Evolutionary conservation across 2,888 invertebrate species (phyloP).

Genomic region (Arge pagana): DNA sequence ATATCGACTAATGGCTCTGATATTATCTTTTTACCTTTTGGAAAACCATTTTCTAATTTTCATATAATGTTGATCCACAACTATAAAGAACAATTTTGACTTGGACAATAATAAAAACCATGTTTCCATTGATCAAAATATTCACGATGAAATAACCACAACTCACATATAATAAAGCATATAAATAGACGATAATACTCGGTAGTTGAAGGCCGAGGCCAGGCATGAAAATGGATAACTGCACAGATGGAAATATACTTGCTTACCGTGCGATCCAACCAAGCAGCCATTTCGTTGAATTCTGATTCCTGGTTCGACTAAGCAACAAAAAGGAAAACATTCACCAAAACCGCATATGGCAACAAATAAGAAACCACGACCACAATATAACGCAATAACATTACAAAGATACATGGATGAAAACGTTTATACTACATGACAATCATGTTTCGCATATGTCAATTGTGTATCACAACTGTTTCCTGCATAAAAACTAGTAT

Average conservation of each 20-base stretch:
- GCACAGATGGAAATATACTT: slow-evolving; percentile 43
- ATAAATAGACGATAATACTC: no score
- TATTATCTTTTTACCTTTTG: no score
- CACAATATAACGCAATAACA: slow-evolving; percentile 38
- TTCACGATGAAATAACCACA: background rate
- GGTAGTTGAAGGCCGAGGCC: no score
- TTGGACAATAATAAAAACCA: background rate
- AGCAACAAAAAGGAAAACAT: slow-evolving; percentile 48
- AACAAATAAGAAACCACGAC: slow-evolving; percentile 34
- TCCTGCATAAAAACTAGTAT: no score
- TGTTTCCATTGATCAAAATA: background rate
- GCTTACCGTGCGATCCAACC: slow-evolving; percentile 86
- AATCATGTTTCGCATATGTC: no score
- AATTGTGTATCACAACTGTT: no score
- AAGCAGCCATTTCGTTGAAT: slow-evolving; percentile 93
- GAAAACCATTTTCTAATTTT: no score
- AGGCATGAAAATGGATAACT: slow-evolving; percentile 2
- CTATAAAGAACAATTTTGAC: background rate
- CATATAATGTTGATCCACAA: slow-evolving; percentile 7
- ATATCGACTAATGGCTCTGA: no score
- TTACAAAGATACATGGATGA: no score
- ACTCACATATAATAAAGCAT: slow-evolving; percentile 24
- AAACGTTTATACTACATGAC: no score
- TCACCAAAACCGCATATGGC: slow-evolving; percentile 39
- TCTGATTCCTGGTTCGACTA: slow-evolving; percentile 73